phyloP scores from a whole-genome alignment of 2,888 invertebrate genomes.

The Pemphredon lugubris region DNA sequence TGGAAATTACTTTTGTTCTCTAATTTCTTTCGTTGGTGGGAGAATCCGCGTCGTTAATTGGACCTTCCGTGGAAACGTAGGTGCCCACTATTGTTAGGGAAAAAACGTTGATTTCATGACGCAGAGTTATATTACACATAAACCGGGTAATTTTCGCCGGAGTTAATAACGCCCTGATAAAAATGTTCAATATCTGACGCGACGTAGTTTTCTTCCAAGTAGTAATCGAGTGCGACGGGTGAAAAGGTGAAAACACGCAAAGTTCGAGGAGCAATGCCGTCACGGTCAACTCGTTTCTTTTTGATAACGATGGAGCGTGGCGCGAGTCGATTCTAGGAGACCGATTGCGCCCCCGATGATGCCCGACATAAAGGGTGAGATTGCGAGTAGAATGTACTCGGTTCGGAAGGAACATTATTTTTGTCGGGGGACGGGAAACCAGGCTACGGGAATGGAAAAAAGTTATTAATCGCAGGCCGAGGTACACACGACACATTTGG shows the following conservation, averaged over 20 bases:
- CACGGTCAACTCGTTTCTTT: constrained; percentile 9
- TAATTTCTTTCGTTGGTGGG: too few relatives aligned
- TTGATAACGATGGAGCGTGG: constrained; percentile 21
- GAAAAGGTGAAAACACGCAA: constrained; percentile 35
- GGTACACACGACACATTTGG: background rate
- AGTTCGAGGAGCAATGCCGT: constrained; percentile 26
- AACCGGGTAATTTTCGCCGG: constrained; percentile 20
- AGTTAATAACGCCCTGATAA: constrained; percentile 27
- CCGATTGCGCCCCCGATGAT: too few relatives aligned
- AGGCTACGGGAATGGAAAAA: constrained; percentile 16
- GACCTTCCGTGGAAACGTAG: too few relatives aligned
- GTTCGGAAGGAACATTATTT: background rate
- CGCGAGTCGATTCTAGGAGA: constrained; percentile 14
- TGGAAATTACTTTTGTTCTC: too few relatives aligned
- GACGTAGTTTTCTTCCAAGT: constrained; percentile 29
- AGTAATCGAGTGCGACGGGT: background rate
- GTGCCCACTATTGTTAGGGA: too few relatives aligned
- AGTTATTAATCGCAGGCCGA: constrained; percentile 23
- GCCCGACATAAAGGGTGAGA: constrained; percentile 11
- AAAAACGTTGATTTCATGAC: constrained; percentile 6
- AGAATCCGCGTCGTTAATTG: too few relatives aligned
- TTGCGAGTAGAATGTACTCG: constrained; percentile 30
- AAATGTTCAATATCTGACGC: constrained; percentile 44
- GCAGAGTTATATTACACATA: background rate
- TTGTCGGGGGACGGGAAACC: constrained; percentile 27